Base-by-base conservation (phyloP, 2,797 vertebrate genomes). In the Mionectes olivaceus region DNA sequence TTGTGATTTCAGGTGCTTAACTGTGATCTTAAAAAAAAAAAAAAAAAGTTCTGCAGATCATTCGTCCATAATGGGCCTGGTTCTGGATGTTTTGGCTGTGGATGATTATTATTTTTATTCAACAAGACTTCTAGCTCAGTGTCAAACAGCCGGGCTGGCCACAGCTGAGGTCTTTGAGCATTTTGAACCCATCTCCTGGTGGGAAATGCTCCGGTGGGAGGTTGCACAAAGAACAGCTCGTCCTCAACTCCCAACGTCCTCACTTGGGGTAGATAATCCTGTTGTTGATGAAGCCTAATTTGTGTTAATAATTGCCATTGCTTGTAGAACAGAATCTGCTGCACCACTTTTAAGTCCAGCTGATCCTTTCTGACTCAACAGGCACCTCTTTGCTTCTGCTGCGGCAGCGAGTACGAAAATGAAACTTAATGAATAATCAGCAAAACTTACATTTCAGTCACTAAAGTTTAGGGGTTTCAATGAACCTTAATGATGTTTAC, bases 401-500 rank as follows among this genome's bases (percentile, higher is more conserved):
- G 78, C 4, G 7, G 81, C 92, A 80, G 76, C 8, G 12, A 87
- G 64, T 46, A 65, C 78, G 2, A 56, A 86, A 23, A 17, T 56
- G 87, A 94, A 95, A 95, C 73, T 68, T 83, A 61, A 79, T 56
- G 89, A 95, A n/a, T 92, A 90, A 90, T 93, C 89, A 91, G 96
- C 67, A 64, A 94, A 63, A 69, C 79, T 88, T 68, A 21, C 93
- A 97, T 97, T 97, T 89, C 94, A 96, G 91, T 76, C 56, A 87
- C 71, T 84, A 68, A 95, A 95, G 80, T 70, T 37, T 79, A 83
- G 95, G 96, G 95, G 39, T 89, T 97, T 95, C 93, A 96, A 64
- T 71, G 97, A 97, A 97, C 97, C 96, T 97, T 95, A 92, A 94
- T 63, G 93, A 97, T 98, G 98, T 98, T 98, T 98, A 98, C 98